Percentiles rank a stretch among this genome's conserved stretches.
phyloP scores from a whole-genome alignment of 2,113 vertebrate species.

The Halichoerus grypus region DNA sequence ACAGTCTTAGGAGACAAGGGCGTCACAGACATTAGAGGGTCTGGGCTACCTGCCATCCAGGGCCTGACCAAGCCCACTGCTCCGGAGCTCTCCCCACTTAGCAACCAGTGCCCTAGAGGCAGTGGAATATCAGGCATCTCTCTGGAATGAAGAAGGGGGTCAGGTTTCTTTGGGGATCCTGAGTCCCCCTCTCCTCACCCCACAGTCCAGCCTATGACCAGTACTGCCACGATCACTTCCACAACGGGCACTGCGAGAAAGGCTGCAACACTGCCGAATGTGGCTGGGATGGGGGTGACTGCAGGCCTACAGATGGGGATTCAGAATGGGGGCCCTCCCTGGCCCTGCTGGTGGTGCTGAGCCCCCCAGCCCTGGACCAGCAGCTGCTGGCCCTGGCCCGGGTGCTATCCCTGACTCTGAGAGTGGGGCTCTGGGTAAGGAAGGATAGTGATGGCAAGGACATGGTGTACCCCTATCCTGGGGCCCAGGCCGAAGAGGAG shows the following conservation, averaged over 20 bases:
- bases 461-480: constrained; percentile 84
- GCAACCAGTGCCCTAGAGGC: neutral
- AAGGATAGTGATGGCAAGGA: constrained; percentile 76
- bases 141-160: neutral
- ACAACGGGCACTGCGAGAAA: constrained; percentile 91
- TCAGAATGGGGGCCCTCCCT: constrained; percentile 84
- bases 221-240: constrained; percentile 92
- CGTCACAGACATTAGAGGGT: neutral
- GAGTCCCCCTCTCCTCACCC: neutral
- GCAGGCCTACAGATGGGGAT: constrained; percentile 79
- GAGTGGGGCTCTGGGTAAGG: constrained; percentile 88
- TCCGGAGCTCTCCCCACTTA: neutral
- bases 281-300: constrained; percentile 95
- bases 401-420: constrained; percentile 89
- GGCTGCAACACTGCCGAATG: constrained; percentile 90
- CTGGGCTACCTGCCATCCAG: neutral
- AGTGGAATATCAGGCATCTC: neutral
- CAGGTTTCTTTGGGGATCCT: neutral
- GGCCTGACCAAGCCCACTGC: neutral
- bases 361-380: constrained; percentile 79
- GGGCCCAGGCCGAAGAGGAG: constrained; percentile 72
- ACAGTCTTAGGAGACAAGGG: neutral
- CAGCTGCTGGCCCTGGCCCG: constrained; percentile 86
- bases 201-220: constrained; percentile 89
- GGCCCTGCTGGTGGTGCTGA: constrained; percentile 86